Percentiles rank a stretch among this genome's conserved stretches.
Conservation (phyloP, 2,888 invertebrate genomes). For the Agrochola circellaris region DNA sequence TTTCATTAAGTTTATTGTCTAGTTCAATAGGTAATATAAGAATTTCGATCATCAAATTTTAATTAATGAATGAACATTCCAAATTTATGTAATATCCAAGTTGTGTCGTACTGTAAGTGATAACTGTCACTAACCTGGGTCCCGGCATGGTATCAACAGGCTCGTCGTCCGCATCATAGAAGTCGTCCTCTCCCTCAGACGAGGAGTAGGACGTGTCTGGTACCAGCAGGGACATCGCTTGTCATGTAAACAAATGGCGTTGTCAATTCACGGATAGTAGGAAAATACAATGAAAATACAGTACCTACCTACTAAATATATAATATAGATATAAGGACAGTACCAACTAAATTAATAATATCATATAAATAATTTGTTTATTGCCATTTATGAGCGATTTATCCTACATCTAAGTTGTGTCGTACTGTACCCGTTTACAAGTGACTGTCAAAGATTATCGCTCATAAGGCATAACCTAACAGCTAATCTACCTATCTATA, state of each 20-base stretch:
- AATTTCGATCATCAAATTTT: too few species aligned
- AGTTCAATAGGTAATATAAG: too few species aligned
- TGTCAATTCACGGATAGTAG: conserved; percentile 21
- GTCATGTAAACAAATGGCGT: conserved; percentile 71
- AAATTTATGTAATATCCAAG: too few species aligned
- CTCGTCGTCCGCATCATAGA: conserved; percentile 97
- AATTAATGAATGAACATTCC: too few species aligned
- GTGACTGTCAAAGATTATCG: too few species aligned
- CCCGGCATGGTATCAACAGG: conserved; percentile 75
- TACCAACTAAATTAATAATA: background rate
- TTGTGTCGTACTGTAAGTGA: background rate
- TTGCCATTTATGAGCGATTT: background rate
- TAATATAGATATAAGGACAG: background rate
- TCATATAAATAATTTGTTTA: background rate
- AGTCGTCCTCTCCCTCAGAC: conserved; percentile 98
- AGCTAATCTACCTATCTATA: too few species aligned
- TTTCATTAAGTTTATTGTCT: too few species aligned
- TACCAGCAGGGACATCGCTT: conserved; percentile 92
- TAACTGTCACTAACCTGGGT: conserved; percentile 81
- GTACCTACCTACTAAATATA: background rate
- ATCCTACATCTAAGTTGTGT: too few species aligned
- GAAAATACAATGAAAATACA: background rate
- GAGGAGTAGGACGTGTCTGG: conserved; percentile 99
- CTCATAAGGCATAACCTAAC: too few species aligned
- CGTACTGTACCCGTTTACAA: too few species aligned